phyloP scores from a whole-genome alignment of 2,113 vertebrate species.

The Gopherus flavomarginatus region DNA sequence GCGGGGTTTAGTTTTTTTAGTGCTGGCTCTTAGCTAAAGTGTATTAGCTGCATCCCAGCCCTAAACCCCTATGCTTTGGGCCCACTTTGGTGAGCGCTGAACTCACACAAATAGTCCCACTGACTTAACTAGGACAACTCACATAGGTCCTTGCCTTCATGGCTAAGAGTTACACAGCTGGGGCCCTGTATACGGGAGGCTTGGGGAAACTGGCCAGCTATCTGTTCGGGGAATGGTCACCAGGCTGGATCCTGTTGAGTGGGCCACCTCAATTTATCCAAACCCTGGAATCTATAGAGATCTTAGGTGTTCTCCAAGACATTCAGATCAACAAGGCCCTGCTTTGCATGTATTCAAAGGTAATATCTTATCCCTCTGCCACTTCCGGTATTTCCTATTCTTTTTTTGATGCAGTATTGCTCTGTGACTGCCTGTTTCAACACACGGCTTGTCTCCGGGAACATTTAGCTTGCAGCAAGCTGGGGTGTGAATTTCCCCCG shows the following conservation, averaged over 20 bases:
- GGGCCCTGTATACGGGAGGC: background rate
- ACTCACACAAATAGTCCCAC: background rate
- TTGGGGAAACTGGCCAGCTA: background rate
- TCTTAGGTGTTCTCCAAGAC: background rate
- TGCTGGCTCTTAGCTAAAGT: background rate
- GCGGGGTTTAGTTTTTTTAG: background rate
- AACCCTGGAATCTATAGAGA: background rate
- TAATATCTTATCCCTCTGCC: background rate
- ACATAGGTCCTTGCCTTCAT: background rate
- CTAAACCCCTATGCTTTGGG: background rate
- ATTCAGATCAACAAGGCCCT: background rate
- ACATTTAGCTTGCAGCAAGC: background rate
- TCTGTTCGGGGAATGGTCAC: background rate
- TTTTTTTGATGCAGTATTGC: background rate
- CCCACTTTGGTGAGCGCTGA: background rate
- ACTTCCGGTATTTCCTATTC: background rate
- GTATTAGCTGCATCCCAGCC: background rate
- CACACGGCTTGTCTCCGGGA: background rate
- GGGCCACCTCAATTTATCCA: background rate
- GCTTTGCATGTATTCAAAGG: background rate
- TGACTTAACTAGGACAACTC: background rate
- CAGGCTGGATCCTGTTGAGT: background rate
- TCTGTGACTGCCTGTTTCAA: background rate
- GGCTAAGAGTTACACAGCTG: fast-evolving
- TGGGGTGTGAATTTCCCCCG: background rate